phyloP scores from a whole-genome alignment of 2,888 invertebrate genomes.

The Amblyjoppa fuscipennis region DNA sequence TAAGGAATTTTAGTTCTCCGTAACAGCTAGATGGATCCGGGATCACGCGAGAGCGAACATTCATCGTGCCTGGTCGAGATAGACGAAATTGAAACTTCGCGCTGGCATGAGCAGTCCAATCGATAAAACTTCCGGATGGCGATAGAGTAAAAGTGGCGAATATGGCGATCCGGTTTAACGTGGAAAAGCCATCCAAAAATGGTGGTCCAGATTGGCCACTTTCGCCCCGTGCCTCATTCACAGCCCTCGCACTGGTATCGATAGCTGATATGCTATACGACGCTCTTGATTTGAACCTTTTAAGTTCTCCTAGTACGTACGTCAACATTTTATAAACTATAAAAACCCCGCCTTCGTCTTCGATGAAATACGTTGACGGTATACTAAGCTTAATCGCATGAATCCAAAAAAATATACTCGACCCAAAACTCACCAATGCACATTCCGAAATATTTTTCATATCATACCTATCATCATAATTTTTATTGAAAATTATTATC shows the following conservation, averaged over 20 bases:
- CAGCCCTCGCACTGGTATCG: slow-evolving; percentile 1
- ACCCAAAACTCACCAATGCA: not conserved
- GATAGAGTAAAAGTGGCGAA: not conserved
- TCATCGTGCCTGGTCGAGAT: slow-evolving; percentile 10
- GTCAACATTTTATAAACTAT: slow-evolving; percentile 21
- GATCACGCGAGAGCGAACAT: slow-evolving; percentile 2
- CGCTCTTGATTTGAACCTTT: slow-evolving; percentile 30
- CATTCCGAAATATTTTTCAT: not conserved
- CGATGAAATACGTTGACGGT: not conserved
- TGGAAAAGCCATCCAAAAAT: no score
- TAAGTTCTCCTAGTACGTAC: not conserved
- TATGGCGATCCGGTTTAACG: no score
- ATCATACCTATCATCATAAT: not conserved
- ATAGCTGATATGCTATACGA: slow-evolving; percentile 10
- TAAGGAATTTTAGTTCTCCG: slow-evolving; percentile 28
- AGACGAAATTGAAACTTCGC: slow-evolving; percentile 34
- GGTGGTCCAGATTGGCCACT: no score
- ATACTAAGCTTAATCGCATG: not conserved
- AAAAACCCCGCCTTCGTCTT: not conserved
- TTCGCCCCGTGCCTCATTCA: not conserved
- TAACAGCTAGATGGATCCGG: not conserved
- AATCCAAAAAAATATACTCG: not conserved
- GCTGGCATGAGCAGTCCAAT: slow-evolving; percentile 18
- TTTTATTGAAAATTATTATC: no score
- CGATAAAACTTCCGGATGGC: slow-evolving; percentile 16